Percentiles rank a stretch among this genome's conserved stretches.
phyloP scores from a whole-genome alignment of 2,888 invertebrate species.

The Alitta virens region DNA sequence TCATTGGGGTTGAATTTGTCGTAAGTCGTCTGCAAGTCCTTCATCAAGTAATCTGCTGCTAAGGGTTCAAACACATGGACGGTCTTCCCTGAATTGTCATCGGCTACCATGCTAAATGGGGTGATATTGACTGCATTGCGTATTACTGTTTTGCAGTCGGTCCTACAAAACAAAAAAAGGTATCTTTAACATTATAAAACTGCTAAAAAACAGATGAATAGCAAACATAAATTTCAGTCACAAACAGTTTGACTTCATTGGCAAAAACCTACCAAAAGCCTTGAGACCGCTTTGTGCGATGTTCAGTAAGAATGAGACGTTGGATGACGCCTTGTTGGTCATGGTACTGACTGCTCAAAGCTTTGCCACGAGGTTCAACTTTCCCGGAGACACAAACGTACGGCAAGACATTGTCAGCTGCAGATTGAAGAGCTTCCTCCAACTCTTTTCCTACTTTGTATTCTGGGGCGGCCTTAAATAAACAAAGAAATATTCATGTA shows the following conservation, averaged over 20 bases:
- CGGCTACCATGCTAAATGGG: slow-evolving; percentile 32
- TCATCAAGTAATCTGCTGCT: slow-evolving; percentile 65
- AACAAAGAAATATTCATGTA: too few species aligned
- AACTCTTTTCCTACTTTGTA: slow-evolving; percentile 2
- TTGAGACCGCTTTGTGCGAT: slow-evolving; percentile 22
- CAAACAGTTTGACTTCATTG: too few species aligned
- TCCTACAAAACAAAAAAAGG: slow-evolving; percentile 3
- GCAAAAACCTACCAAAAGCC: slow-evolving; percentile 24
- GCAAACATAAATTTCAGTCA: too few species aligned
- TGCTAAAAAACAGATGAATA: too few species aligned
- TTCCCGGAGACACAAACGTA: slow-evolving; percentile 23
- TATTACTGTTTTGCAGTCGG: slow-evolving; percentile 5
- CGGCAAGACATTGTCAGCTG: slow-evolving; percentile 11
- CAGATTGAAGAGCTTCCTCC: slow-evolving; percentile 7
- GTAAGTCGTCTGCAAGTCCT: slow-evolving; percentile 77
- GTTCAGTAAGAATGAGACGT: slow-evolving; percentile 20
- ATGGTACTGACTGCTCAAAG: slow-evolving; percentile 18
- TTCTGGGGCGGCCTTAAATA: background rate
- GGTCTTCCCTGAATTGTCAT: background rate
- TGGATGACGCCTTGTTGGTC: slow-evolving; percentile 23
- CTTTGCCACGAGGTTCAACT: slow-evolving; percentile 8
- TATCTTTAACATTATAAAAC: too few species aligned
- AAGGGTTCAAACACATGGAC: slow-evolving; percentile 62
- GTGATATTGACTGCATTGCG: slow-evolving; percentile 33
- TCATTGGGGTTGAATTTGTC: slow-evolving; percentile 79